phyloP scores from a whole-genome alignment of 1,140 invertebrate genomes.

The Lepidostoma basale region DNA sequence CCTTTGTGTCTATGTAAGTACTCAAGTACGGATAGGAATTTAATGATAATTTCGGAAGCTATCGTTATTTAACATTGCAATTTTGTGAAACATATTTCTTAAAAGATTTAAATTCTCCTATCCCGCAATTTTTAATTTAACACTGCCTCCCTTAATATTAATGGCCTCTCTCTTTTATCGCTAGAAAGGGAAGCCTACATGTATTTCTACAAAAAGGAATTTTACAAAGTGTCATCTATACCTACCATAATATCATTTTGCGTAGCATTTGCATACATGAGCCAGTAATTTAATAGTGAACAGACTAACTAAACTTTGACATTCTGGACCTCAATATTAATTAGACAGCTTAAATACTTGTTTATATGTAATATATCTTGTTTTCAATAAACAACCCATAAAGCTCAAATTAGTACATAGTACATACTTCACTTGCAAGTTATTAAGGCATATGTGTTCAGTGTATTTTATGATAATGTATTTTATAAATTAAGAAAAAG shows the following conservation, averaged over 20 bases:
- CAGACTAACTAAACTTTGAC: too few species aligned
- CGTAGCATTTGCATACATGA: neutral
- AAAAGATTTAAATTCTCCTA: constrained; percentile 13
- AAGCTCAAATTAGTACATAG: too few species aligned
- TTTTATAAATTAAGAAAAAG: neutral
- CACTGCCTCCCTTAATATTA: neutral
- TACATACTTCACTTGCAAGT: neutral
- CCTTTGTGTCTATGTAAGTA: too few species aligned
- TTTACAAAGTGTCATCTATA: neutral
- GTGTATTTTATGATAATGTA: neutral
- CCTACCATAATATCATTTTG: neutral
- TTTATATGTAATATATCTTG: too few species aligned
- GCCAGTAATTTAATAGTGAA: neutral
- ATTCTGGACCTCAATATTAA: too few species aligned
- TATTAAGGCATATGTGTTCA: neutral
- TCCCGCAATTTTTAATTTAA: constrained; percentile 17
- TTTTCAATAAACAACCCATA: too few species aligned
- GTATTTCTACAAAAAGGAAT: neutral
- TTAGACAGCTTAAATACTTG: too few species aligned
- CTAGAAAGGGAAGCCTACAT: neutral
- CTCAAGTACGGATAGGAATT: neutral
- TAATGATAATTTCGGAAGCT: too few species aligned
- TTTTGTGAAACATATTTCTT: constrained; percentile 8
- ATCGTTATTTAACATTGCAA: constrained; percentile 15
- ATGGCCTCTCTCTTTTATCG: constrained; percentile 3